Evolutionary conservation across 2,797 vertebrate species (phyloP), one percentile per base, ranked within the genome.

Genomic region (Florisuga fusca): DNA sequence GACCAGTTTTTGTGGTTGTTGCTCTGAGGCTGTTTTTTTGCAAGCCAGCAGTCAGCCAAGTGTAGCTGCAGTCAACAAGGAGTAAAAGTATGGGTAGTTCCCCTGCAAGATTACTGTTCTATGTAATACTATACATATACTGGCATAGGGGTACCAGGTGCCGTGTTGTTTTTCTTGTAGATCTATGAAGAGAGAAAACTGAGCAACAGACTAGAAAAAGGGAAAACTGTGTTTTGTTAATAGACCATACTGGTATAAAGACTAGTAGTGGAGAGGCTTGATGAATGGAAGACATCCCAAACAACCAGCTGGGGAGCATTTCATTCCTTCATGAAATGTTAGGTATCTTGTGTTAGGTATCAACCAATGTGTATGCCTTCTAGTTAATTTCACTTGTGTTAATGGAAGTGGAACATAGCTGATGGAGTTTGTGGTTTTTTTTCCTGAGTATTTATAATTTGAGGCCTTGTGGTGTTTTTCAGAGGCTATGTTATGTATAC

Each of bases 41-140:
- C 41, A 36, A 80, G 18, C 17, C 2, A 10, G 27, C 68, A 75
- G 66, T 81, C 95, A 95, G 91, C 87, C 89, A 95, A 89, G 89
- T 92, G 72, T 51, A 27, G 11, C 53, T 77, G 23, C 45, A 26
- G 43, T 19, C 19, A 17, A 9, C 3, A 34, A 67, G 29, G 15
- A 25, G 36, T 25, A 19, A 43, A 45, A n/a, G 8, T 7, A 1
- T 4, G 3, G 10, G 8, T 36, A 41, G 50, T 19, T 34, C 21
- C 61, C 1, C 33, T 46, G 22, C 31, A 33, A 15, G 13, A 3
- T 46, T 15, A 12, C 17, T 48, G 9, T 5, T 74, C 25, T 36
- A 4, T 43, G 19, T 68, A 53, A 38, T 54, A 73, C 14, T 2
- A 5, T 59, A 1, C 2, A 5, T 59, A 1, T 69, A 4, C 4